phyloP scores from a whole-genome alignment of 2,797 vertebrate species.

The Strix occidentalis region DNA sequence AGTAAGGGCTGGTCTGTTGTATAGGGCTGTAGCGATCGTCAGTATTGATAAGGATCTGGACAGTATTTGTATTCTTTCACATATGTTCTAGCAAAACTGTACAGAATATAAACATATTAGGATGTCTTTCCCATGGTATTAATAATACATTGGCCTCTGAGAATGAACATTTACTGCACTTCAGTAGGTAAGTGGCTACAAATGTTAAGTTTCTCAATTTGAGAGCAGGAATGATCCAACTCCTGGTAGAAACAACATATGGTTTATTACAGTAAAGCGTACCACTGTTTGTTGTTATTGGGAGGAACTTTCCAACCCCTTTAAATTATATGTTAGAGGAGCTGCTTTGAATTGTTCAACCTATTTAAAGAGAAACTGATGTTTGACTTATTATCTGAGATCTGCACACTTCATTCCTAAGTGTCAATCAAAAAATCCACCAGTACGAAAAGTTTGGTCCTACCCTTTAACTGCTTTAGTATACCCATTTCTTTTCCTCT shows the following conservation, averaged over 20 bases:
- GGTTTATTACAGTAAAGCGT: background rate
- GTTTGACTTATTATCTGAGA: background rate
- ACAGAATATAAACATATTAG: background rate
- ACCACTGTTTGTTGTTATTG: background rate
- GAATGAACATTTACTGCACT: background rate
- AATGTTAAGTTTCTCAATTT: background rate
- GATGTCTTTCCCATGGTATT: background rate
- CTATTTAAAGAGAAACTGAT: background rate
- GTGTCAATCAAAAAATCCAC: background rate
- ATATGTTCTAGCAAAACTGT: background rate
- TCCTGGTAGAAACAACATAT: background rate
- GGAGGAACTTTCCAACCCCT: background rate
- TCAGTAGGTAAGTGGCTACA: background rate
- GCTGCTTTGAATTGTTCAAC: background rate
- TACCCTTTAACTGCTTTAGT: background rate
- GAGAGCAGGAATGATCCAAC: background rate
- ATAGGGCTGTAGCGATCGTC: background rate
- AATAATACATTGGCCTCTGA: conserved; percentile 10
- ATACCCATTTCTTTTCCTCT: background rate
- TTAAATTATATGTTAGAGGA: background rate
- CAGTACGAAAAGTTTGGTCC: background rate
- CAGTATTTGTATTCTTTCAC: background rate
- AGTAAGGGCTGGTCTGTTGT: background rate
- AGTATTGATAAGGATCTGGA: conserved; percentile 2
- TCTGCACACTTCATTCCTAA: background rate